A percentile compares a stretch with the other conserved stretches of the same genome.
Conservation (phyloP, 2,113 vertebrate genomes). For the Thunnus maccoyii region DNA sequence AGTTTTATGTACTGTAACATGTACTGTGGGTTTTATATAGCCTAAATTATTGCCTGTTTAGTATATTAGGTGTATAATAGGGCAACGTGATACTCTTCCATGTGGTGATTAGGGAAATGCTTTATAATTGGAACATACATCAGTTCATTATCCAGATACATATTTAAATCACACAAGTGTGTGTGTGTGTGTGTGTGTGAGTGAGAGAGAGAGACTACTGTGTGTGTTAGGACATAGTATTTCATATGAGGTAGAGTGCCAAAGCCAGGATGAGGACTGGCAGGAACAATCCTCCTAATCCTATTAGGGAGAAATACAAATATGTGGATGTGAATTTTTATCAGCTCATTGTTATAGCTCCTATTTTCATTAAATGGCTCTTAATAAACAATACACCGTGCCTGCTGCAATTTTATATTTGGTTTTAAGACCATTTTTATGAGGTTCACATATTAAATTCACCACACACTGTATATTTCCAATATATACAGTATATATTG, state of each 20-base stretch:
- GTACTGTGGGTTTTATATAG: background rate
- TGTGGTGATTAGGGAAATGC: constrained; percentile 6
- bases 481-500: constrained; percentile 27
- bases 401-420: constrained; percentile 38
- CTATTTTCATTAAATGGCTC: constrained; percentile 54
- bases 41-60: background rate
- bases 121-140: constrained; percentile 14
- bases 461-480: constrained; percentile 13
- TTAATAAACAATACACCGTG: constrained; percentile 4
- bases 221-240: constrained; percentile 16
- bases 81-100: background rate
- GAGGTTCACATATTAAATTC: constrained; percentile 35
- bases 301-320: constrained; percentile 68
- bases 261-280: constrained; percentile 38
- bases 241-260: constrained; percentile 29
- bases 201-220: background rate
- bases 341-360: constrained; percentile 50
- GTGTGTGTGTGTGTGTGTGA: constrained; percentile 5
- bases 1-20: constrained; percentile 20
- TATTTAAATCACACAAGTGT: background rate
- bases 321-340: constrained; percentile 59
- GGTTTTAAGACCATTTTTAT: constrained; percentile 28
- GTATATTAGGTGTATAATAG: background rate
- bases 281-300: constrained; percentile 66
- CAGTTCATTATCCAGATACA: background rate